A percentile compares a stretch with the other conserved stretches of the same genome.
Conservation (phyloP, 2,888 invertebrate genomes). For the Sarcophaga carnaria region DNA sequence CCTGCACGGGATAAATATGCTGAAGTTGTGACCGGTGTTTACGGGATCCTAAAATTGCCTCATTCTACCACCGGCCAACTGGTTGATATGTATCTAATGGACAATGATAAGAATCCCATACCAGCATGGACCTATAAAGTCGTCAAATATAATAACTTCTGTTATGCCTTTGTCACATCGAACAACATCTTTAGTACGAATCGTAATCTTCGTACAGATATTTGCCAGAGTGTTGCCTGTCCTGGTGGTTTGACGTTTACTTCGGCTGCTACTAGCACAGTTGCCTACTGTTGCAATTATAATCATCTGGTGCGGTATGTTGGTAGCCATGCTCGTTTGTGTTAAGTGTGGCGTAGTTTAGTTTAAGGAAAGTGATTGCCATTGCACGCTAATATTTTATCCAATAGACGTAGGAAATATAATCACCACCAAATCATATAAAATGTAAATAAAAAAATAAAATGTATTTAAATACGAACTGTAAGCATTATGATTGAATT, state of each 20-base stretch:
- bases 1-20: constrained; percentile 16
- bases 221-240: constrained; percentile 40
- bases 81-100: constrained; percentile 54
- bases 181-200: constrained; percentile 54
- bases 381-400: neutral
- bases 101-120: constrained; percentile 49
- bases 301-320: constrained; percentile 33
- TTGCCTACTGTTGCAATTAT: constrained; percentile 60
- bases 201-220: neutral
- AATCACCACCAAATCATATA: no score
- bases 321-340: constrained; percentile 52
- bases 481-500: no score
- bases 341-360: neutral
- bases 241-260: constrained; percentile 42
- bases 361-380: neutral
- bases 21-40: constrained; percentile 56
- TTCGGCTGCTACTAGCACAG: constrained; percentile 6
- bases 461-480: no score
- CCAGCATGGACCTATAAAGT: constrained; percentile 62
- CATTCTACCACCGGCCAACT: constrained; percentile 1
- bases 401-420: neutral
- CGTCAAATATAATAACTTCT: constrained; percentile 36
- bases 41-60: constrained; percentile 38
- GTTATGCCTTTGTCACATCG: constrained; percentile 54
- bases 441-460: no score